Conservation (phyloP, 2,113 vertebrate genomes). For the Ameiurus melas region DNA sequence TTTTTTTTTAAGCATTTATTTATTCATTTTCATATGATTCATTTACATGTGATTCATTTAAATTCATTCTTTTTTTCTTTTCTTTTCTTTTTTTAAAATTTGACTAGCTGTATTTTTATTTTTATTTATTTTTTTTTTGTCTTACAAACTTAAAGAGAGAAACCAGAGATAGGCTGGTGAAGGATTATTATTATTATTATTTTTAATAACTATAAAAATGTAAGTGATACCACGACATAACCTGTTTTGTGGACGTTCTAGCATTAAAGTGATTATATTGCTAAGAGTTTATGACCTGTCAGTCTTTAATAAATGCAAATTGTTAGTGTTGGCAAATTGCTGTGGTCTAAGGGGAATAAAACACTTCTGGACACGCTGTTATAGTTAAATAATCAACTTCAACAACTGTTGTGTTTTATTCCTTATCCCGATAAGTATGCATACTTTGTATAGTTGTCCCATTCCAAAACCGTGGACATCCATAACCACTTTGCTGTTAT, state of each 20-base stretch:
- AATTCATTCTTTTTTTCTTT: no score
- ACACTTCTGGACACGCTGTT: neutral
- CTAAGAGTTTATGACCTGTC: neutral
- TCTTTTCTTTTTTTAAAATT: neutral
- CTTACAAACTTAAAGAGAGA: neutral
- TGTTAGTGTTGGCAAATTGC: neutral
- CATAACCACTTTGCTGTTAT: neutral
- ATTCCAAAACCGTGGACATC: neutral
- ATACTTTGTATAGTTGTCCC: neutral
- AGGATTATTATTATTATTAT: no score
- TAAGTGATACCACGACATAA: neutral
- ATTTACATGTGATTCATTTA: no score
- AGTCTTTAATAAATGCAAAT: neutral
- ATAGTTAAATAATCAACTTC: neutral
- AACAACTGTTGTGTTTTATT: neutral
- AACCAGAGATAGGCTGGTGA: neutral
- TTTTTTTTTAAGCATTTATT: no score
- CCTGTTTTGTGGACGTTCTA: neutral
- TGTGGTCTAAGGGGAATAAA: neutral
- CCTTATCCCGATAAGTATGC: neutral
- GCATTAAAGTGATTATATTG: neutral
- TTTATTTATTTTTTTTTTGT: neutral
- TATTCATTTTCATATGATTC: no score
- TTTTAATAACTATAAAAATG: no score
- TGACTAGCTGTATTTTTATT: neutral